phyloP scores from a whole-genome alignment of 2,888 invertebrate species.

The Dryomyza anilis region DNA sequence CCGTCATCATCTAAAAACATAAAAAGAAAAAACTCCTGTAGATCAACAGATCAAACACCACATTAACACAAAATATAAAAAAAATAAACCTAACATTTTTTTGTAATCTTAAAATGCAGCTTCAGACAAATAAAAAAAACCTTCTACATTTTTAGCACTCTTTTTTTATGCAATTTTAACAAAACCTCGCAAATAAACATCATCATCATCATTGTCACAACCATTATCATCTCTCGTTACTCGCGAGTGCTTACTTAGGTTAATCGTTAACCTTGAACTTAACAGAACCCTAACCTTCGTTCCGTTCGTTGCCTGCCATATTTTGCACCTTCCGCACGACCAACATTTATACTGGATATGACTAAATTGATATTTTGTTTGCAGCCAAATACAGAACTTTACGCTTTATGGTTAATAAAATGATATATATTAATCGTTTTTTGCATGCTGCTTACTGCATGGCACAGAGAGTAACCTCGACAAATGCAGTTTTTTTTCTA shows the following conservation, averaged over 20 bases:
- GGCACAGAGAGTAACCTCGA: no score
- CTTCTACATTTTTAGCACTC: no score
- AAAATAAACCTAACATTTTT: constrained; percentile 12
- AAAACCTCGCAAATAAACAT: no score
- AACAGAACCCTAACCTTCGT: constrained; percentile 30
- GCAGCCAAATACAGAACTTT: not conserved
- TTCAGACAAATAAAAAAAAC: no score
- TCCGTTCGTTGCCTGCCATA: not conserved
- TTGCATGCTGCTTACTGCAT: no score
- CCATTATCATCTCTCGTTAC: no score
- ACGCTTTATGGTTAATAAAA: not conserved
- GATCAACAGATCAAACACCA: constrained; percentile 26
- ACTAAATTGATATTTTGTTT: no score
- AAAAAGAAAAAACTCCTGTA: constrained; percentile 21
- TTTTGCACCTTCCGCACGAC: constrained; percentile 34
- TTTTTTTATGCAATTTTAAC: no score
- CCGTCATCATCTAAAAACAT: constrained; percentile 5
- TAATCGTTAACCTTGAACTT: constrained; percentile 36
- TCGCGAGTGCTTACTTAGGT: constrained; percentile 25
- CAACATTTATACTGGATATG: not conserved
- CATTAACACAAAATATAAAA: constrained; percentile 18
- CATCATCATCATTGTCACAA: no score
- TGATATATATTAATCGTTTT: not conserved
- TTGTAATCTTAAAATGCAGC: no score
- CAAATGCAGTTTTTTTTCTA: no score